Base-by-base conservation (phyloP, 2,797 vertebrate species). In the Poecilia picta region DNA sequence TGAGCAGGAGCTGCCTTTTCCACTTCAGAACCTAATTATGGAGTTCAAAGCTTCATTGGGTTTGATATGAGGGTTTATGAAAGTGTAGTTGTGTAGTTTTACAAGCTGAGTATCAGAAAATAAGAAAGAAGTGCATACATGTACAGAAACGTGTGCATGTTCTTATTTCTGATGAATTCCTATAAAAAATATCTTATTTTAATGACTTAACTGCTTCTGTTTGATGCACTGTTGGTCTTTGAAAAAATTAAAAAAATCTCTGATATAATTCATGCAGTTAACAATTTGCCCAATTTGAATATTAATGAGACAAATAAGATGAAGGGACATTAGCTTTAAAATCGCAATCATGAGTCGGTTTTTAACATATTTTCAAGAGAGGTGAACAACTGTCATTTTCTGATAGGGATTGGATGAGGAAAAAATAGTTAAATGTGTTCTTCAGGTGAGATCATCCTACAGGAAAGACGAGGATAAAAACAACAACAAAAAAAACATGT, bases 11-110 rank as follows among this genome's bases (percentile, higher is more conserved):
- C 13, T 28, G 4, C 57, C 18, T 47, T 76, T 78, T 81, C 20
- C 72, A 49, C 8, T 28, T n/a, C 1, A 74, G 75, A 77, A 49
- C 31, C 18, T 68, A 45, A 78, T 81, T 51, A 73, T 31, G 1
- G 49, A 51, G 49, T 6, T 53, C 33, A 70, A 77, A 76, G 43
- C 8, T 31, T 72, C 1, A 0, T 46, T 53, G 23, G 2, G 33
- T 39, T 43, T 20, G 45, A 23, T 78, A 73, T 11, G 33, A 79
- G 76, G 8, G 1, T 33, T 36, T 64, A 49, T 25, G 43, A 28
- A 66, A 66, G 28, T 53, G 16, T 25, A 36, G 18, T 10, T 12
- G 8, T 36, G 47, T 11, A 62, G 59, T 33, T 59, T 28, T 31
- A 33, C 49, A 33, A 18, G 15, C 7, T 11, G 36, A 36, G 33